Evolutionary conservation across 2,888 invertebrate species (phyloP).

Genomic region (Cactoblastis cactorum): DNA sequence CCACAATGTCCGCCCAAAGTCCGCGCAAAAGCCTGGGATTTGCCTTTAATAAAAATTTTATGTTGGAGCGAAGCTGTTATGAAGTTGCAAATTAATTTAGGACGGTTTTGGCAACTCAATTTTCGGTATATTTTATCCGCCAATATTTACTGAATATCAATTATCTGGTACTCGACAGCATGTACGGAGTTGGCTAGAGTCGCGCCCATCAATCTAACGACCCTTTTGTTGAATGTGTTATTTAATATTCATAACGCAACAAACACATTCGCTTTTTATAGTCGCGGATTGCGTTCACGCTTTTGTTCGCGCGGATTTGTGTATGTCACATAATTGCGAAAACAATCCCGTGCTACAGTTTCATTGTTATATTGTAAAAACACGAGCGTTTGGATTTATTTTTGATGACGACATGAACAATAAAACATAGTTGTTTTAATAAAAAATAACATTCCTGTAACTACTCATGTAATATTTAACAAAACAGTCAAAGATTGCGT

Average conservation of each 20-base stretch:
- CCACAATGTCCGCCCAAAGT: constrained; percentile 24
- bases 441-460: too few relatives aligned
- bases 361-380: too few relatives aligned
- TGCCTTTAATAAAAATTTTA: constrained; percentile 64
- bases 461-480: too few relatives aligned
- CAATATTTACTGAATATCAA: constrained; percentile 77
- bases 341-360: neutral
- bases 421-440: too few relatives aligned
- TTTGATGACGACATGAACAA: too few relatives aligned
- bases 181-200: constrained; percentile 31
- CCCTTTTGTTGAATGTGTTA: constrained; percentile 35
- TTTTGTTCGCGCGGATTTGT: constrained; percentile 6
- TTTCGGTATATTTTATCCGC: constrained; percentile 73
- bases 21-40: constrained; percentile 43
- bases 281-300: neutral
- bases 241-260: constrained; percentile 28
- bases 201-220: constrained; percentile 49
- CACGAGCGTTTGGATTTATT: too few relatives aligned
- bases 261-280: constrained; percentile 16
- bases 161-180: constrained; percentile 51
- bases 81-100: constrained; percentile 77
- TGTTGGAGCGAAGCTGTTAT: constrained; percentile 64
- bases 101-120: constrained; percentile 72
- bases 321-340: constrained; percentile 6
- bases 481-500: too few relatives aligned